A percentile compares a stretch with the other conserved stretches of the same genome.
Conservation (phyloP, 1,140 invertebrate genomes). For the Kradibia gibbosae region DNA sequence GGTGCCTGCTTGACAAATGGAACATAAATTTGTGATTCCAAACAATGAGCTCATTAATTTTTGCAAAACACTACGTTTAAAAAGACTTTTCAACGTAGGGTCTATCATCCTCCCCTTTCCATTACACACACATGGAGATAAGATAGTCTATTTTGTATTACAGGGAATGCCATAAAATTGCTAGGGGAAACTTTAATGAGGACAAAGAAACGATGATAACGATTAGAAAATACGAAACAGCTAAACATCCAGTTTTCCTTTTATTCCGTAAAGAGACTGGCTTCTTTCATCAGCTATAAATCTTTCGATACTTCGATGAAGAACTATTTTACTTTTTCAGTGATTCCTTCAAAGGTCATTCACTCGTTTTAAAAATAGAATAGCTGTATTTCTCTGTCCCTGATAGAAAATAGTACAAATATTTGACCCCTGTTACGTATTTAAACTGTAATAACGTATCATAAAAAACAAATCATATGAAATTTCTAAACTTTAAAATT, state of each 20-base stretch:
- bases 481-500: too few species aligned
- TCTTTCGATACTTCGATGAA: neutral
- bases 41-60: constrained; percentile 21
- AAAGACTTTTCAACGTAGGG: neutral
- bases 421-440: too few species aligned
- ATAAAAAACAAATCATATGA: too few species aligned
- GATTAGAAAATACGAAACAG: constrained; percentile 1
- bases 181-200: constrained; percentile 10
- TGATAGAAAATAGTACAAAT: too few species aligned
- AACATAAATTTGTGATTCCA: constrained; percentile 17
- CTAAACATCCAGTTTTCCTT: neutral
- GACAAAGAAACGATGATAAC: constrained; percentile 5
- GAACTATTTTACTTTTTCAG: neutral
- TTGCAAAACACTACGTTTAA: neutral
- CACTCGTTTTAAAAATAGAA: neutral
- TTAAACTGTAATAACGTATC: too few species aligned
- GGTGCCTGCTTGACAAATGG: neutral
- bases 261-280: neutral
- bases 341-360: neutral
- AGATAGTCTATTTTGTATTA: neutral
- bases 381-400: neutral
- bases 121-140: neutral
- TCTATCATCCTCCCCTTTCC: too few species aligned
- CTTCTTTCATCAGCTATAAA: neutral
- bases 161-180: constrained; percentile 3